These are phyloP conservation scores for Drosophila sulfurigaster DNA, from an alignment of 1,140 invertebrate species.

Conservation along the genomic window DNA sequence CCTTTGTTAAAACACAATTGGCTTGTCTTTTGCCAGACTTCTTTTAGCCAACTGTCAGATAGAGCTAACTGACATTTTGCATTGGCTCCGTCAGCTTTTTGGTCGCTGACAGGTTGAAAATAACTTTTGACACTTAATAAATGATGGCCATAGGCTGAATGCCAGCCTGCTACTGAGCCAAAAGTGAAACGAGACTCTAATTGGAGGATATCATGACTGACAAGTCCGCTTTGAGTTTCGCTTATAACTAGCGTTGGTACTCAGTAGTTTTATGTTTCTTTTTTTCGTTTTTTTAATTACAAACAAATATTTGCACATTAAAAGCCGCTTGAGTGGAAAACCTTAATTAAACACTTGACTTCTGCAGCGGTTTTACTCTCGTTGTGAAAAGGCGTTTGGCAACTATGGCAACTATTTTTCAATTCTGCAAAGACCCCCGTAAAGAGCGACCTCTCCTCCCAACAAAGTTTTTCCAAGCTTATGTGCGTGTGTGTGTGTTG, in stretches of 20 bases:
- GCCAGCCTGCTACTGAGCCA: background rate
- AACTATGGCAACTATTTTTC: slow-evolving; percentile 63
- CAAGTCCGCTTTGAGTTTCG: slow-evolving; percentile 19
- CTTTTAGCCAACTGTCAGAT: background rate
- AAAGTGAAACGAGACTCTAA: slow-evolving; percentile 19
- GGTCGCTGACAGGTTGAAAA: slow-evolving; percentile 40
- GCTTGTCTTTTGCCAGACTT: background rate
- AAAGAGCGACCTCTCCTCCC: background rate
- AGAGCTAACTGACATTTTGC: slow-evolving; percentile 18
- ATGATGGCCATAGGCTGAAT: slow-evolving; percentile 38
- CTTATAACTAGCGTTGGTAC: background rate
- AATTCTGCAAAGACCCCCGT: slow-evolving; percentile 37
- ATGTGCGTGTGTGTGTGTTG: slow-evolving; percentile 30
- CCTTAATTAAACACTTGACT: slow-evolving; percentile 69
- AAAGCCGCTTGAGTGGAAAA: slow-evolving; percentile 51
- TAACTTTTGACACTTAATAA: slow-evolving; percentile 50
- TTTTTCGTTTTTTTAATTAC: slow-evolving; percentile 44
- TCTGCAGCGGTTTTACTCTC: slow-evolving; percentile 27
- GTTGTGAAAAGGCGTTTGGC: slow-evolving; percentile 35
- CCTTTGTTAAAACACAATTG: background rate
- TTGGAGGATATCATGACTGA: slow-evolving; percentile 46
- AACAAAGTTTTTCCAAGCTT: slow-evolving; percentile 39
- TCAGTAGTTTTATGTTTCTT: background rate
- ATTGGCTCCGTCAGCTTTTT: slow-evolving; percentile 29
- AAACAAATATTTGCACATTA: slow-evolving; percentile 50